Conservation (phyloP, 2,797 vertebrate species). For the Chelmon rostratus region DNA sequence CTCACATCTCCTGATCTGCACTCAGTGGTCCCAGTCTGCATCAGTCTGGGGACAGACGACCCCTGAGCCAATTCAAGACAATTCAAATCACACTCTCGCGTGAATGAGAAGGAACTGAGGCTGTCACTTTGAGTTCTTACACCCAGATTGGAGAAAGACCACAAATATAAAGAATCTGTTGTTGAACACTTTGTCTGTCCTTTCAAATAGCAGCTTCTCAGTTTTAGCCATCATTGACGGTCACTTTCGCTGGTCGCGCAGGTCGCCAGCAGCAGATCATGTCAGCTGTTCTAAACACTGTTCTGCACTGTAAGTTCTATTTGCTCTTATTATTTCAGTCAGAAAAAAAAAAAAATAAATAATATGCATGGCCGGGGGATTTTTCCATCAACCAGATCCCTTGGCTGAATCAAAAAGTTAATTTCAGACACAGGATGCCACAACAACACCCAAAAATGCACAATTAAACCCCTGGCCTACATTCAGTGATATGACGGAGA, state of each 20-base stretch:
- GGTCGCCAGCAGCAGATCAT: neutral
- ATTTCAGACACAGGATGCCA: neutral
- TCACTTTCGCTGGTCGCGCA: neutral
- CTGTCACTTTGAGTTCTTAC: neutral
- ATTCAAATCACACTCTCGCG: no score
- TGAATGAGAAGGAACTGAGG: no score
- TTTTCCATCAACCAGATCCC: no score
- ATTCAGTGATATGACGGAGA: neutral
- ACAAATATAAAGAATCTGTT: neutral
- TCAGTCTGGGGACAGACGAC: neutral
- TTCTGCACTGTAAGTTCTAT: no score
- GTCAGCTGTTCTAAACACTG: neutral
- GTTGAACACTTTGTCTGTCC: neutral
- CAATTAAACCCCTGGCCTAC: slow-evolving; percentile 6
- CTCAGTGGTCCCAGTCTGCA: slow-evolving; percentile 40
- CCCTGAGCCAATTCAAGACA: no score
- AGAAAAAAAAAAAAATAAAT: no score
- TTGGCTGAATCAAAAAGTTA: no score
- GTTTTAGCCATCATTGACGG: neutral
- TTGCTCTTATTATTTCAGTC: no score
- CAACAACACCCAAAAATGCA: neutral
- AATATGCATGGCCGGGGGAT: no score
- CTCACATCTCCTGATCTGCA: slow-evolving; percentile 65
- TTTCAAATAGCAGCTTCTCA: neutral
- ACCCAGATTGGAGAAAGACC: neutral